Conservation (phyloP, 2,113 vertebrate genomes). For the Vimba vimba region DNA sequence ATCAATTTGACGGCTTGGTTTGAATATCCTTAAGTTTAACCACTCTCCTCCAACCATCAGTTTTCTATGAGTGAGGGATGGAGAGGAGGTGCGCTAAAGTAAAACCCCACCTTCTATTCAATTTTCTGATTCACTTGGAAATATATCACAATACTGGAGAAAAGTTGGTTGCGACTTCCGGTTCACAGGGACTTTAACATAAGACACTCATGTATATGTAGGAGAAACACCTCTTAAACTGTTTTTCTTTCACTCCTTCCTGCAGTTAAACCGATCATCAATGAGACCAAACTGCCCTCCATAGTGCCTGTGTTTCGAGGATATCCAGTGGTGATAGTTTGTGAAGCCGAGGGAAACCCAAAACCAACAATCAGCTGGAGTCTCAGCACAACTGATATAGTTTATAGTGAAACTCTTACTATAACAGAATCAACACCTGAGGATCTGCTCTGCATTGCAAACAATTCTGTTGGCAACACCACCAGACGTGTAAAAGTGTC, state of each 20-base stretch:
- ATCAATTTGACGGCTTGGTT: no score
- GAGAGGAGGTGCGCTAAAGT: no score
- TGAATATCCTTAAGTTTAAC: no score
- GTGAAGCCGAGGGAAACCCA: conserved; percentile 72
- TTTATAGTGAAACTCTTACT: conserved; percentile 33
- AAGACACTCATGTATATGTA: neutral
- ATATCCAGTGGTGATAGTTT: conserved; percentile 64
- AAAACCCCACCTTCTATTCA: no score
- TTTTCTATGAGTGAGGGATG: no score
- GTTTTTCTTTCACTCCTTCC: neutral
- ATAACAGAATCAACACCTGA: conserved; percentile 52
- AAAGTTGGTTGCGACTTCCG: no score
- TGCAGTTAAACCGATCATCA: conserved; percentile 61
- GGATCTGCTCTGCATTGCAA: conserved; percentile 60
- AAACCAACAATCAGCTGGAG: conserved; percentile 66
- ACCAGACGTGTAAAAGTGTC: conserved; percentile 62
- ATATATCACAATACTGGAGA: no score
- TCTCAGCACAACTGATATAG: neutral
- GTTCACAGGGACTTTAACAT: no score
- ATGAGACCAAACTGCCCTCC: conserved; percentile 59
- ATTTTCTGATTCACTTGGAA: no score
- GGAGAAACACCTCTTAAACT: neutral
- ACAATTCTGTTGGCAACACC: conserved; percentile 47
- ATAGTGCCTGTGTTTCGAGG: conserved; percentile 67
- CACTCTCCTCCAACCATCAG: no score